A percentile compares a stretch with the other conserved stretches of the same genome.
Conservation (phyloP, 2,888 invertebrate genomes). For the Orthosia incerta region DNA sequence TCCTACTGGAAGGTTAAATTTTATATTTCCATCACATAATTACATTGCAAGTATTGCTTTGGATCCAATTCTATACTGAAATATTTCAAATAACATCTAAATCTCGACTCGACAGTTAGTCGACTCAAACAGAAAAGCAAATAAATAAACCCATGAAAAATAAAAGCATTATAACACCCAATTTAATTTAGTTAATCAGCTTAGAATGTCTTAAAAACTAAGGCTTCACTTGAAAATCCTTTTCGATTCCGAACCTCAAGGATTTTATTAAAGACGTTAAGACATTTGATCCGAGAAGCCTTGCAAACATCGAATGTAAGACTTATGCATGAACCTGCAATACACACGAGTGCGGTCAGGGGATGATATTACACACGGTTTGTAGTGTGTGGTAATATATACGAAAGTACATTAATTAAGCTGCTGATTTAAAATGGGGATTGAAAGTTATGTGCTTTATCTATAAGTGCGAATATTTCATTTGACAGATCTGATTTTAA, state of each 20-base stretch:
- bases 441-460: background rate
- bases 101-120: background rate
- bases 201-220: constrained; percentile 26
- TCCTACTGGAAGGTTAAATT: too few relatives aligned
- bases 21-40: too few relatives aligned
- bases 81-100: background rate
- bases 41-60: too few relatives aligned
- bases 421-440: constrained; percentile 7
- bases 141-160: background rate
- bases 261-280: constrained; percentile 29
- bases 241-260: constrained; percentile 23
- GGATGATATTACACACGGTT: constrained; percentile 55
- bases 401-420: constrained; percentile 2
- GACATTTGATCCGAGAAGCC: constrained; percentile 60
- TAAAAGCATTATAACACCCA: background rate
- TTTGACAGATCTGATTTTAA: background rate
- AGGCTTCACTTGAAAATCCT: constrained; percentile 27
- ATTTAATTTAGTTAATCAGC: constrained; percentile 15
- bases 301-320: constrained; percentile 14
- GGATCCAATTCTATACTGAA: too few relatives aligned
- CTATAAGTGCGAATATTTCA: background rate
- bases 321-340: constrained; percentile 7
- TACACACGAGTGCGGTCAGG: constrained; percentile 17
- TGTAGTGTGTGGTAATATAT: constrained; percentile 14
- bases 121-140: background rate